Evolutionary conservation across 1,140 invertebrate species (phyloP).

Genomic region (Ctenoplectra terminalis): DNA sequence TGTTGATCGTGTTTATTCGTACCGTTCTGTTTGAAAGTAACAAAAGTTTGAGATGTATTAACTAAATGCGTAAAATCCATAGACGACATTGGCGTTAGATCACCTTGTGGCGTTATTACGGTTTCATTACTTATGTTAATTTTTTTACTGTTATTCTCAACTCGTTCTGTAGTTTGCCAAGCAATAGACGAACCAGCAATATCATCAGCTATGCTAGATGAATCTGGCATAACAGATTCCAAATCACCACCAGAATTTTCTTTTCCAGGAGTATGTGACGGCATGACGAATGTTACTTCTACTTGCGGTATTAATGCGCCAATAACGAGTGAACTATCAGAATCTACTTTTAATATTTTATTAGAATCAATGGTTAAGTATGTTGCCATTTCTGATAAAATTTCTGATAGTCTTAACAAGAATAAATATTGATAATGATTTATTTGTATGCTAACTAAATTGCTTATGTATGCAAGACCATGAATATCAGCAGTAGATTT

Average conservation of each 20-base stretch:
- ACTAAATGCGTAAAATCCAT: slow-evolving; percentile 72
- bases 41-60: slow-evolving; percentile 65
- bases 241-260: slow-evolving; percentile 91
- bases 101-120: slow-evolving; percentile 79
- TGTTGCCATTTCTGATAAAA: slow-evolving; percentile 90
- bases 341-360: slow-evolving; percentile 85
- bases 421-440: slow-evolving; percentile 98
- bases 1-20: slow-evolving; percentile 70
- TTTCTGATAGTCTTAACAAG: slow-evolving; percentile 91
- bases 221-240: slow-evolving; percentile 91
- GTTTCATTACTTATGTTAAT: slow-evolving; percentile 79
- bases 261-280: slow-evolving; percentile 90
- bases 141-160: slow-evolving; percentile 75
- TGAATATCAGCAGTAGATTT: slow-evolving; percentile 84
- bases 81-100: slow-evolving; percentile 76
- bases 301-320: slow-evolving; percentile 92
- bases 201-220: slow-evolving; percentile 91
- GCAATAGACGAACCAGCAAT: slow-evolving; percentile 73
- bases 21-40: slow-evolving; percentile 80
- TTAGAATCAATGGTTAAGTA: slow-evolving; percentile 92
- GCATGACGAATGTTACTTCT: slow-evolving; percentile 94
- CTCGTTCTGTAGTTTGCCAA: slow-evolving; percentile 68
- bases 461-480: slow-evolving; percentile 89
- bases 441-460: slow-evolving; percentile 92
- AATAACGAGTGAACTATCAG: slow-evolving; percentile 86